Evolutionary conservation across 2,888 invertebrate genomes (phyloP).

Genomic region (Leucania comma): DNA sequence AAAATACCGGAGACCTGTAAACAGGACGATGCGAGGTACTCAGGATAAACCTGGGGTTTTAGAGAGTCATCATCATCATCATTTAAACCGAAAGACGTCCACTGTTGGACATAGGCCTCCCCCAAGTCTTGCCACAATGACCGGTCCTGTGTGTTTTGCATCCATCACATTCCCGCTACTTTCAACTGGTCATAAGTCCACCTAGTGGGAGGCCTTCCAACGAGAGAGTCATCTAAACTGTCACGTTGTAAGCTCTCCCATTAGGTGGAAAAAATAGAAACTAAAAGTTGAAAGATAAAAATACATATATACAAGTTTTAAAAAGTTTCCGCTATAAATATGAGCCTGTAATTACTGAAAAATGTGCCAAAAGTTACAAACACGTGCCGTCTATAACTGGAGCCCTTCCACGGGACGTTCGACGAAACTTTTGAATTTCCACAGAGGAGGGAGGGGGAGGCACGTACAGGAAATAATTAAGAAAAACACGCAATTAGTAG

Average conservation of each 20-base stretch:
- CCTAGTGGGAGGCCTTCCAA: too few species aligned
- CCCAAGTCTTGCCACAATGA: too few species aligned
- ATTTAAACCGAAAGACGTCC: too few species aligned
- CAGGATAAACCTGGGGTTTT: too few species aligned
- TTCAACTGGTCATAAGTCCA: too few species aligned
- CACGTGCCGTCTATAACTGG: slow-evolving; percentile 33
- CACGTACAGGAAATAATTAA: slow-evolving; percentile 7
- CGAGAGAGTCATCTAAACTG: background rate
- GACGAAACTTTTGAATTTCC: slow-evolving; percentile 4
- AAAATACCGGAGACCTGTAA: background rate
- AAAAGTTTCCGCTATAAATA: background rate
- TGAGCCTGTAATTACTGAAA: background rate
- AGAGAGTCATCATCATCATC: too few species aligned
- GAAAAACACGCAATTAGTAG: slow-evolving; percentile 28
- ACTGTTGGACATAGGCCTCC: too few species aligned
- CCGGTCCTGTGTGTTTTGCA: too few species aligned
- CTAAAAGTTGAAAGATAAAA: background rate
- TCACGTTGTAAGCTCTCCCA: too few species aligned
- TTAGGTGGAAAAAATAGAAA: too few species aligned
- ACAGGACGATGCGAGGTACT: background rate
- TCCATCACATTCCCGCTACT: too few species aligned
- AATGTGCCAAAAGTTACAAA: background rate
- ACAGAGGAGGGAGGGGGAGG: background rate
- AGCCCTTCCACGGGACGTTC: slow-evolving; percentile 15
- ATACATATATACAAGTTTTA: background rate